These are phyloP conservation scores for Leptocoma aspasia DNA, from an alignment of 2,113 vertebrate genomes.

Conservation along the genomic window DNA sequence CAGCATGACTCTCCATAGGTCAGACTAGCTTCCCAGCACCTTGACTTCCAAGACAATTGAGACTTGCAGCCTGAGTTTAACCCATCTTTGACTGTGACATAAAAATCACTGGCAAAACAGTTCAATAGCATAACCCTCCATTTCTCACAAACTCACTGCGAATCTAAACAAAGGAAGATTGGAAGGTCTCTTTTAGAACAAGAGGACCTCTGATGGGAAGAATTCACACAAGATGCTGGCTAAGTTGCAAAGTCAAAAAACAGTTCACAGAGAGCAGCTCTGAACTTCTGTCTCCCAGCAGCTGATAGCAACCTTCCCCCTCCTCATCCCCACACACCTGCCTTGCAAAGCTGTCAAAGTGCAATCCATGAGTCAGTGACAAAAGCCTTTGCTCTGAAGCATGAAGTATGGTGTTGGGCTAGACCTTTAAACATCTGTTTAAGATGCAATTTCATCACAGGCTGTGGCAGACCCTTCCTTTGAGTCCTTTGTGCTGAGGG, in stretches of 20 bases:
- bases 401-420: not conserved
- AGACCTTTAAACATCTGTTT: not conserved
- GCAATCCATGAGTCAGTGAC: not conserved
- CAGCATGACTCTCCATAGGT: not conserved
- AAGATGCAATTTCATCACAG: not conserved
- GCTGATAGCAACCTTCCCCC: not conserved
- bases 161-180: not conserved
- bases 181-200: not conserved
- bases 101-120: not conserved
- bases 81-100: not conserved
- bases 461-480: not conserved
- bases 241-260: not conserved
- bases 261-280: not conserved
- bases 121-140: not conserved
- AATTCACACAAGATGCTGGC: not conserved
- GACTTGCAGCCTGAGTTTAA: not conserved
- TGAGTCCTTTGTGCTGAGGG: not conserved
- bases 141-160: not conserved
- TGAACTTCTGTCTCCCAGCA: not conserved
- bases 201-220: not conserved
- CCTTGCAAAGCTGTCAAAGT: not conserved
- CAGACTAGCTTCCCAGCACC: not conserved
- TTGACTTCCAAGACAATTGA: not conserved
- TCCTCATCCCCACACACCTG: not conserved
- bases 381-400: not conserved